A percentile compares a stretch with the other conserved stretches of the same genome.
These are phyloP conservation scores for Syrphus vitripennis DNA, from an alignment of 2,888 invertebrate genomes.

Conservation along the genomic window DNA sequence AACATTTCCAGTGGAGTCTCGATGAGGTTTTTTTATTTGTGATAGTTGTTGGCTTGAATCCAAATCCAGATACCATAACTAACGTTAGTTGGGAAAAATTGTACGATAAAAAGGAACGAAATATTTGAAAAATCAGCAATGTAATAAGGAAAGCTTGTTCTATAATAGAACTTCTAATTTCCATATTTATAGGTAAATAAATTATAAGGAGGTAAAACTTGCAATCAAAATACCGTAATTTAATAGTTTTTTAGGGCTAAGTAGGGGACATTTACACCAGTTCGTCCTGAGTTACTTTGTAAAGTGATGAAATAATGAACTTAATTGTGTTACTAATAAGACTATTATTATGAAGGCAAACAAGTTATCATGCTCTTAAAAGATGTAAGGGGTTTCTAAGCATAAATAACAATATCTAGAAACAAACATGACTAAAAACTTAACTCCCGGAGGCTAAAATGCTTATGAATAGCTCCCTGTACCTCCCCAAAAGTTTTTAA, in stretches of 20 bases:
- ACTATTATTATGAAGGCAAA: too few relatives aligned
- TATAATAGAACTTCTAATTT: too few relatives aligned
- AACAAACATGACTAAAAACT: too few relatives aligned
- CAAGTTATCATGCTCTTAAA: too few relatives aligned
- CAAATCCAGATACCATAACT: neutral
- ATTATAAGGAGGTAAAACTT: neutral
- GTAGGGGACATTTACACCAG: neutral
- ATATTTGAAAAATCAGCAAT: neutral
- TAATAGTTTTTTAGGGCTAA: neutral
- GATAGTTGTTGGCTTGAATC: neutral
- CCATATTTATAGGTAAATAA: neutral
- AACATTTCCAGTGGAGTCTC: neutral
- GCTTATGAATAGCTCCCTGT: neutral
- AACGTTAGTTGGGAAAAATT: constrained; percentile 2
- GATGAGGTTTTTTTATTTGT: neutral
- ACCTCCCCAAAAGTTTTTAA: neutral
- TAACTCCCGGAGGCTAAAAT: too few relatives aligned
- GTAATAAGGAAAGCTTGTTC: neutral
- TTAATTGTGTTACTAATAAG: too few relatives aligned
- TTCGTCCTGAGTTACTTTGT: neutral
- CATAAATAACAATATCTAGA: too few relatives aligned
- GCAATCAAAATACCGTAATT: neutral
- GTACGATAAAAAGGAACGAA: neutral
- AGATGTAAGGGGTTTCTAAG: neutral
- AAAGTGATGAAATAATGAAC: neutral